Evolutionary conservation across 2,113 vertebrate genomes (phyloP).

Genomic region (Stegastes partitus): DNA sequence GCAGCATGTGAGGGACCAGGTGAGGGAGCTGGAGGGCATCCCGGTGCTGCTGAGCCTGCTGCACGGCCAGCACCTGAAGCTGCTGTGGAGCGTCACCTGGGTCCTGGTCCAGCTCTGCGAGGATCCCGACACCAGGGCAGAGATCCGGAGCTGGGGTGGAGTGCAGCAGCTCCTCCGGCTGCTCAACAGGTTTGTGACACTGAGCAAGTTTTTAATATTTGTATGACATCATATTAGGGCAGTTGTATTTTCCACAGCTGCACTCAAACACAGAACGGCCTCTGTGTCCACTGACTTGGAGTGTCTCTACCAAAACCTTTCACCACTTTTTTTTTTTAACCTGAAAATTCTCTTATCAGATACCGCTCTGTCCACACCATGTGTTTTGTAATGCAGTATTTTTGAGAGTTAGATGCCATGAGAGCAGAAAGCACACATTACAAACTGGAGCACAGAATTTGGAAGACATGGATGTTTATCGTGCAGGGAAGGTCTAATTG

Average conservation of each 20-base stretch:
- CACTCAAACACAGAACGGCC: too few relatives aligned
- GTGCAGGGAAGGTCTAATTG: background rate
- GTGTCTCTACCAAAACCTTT: too few relatives aligned
- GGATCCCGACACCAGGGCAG: constrained; percentile 87
- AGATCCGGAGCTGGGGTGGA: constrained; percentile 92
- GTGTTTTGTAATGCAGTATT: too few relatives aligned
- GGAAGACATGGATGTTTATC: background rate
- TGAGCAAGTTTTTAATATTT: background rate
- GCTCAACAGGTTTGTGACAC: constrained; percentile 83
- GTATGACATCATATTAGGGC: background rate
- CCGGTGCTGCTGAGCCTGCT: constrained; percentile 91
- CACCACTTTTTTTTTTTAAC: too few relatives aligned
- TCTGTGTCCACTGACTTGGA: too few relatives aligned
- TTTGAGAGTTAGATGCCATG: too few relatives aligned
- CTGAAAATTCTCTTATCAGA: too few relatives aligned
- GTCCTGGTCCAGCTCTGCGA: constrained; percentile 93
- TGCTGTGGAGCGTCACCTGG: constrained; percentile 91
- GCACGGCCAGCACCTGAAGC: constrained; percentile 87
- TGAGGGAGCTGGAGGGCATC: constrained; percentile 88
- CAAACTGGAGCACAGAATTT: background rate
- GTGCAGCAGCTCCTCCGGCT: constrained; percentile 92
- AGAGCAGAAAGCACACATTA: too few relatives aligned
- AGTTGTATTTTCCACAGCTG: too few relatives aligned
- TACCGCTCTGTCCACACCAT: too few relatives aligned
- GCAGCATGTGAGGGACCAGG: constrained; percentile 86